phyloP scores from a whole-genome alignment of 1,140 invertebrate genomes.

The Ladona fulva region DNA sequence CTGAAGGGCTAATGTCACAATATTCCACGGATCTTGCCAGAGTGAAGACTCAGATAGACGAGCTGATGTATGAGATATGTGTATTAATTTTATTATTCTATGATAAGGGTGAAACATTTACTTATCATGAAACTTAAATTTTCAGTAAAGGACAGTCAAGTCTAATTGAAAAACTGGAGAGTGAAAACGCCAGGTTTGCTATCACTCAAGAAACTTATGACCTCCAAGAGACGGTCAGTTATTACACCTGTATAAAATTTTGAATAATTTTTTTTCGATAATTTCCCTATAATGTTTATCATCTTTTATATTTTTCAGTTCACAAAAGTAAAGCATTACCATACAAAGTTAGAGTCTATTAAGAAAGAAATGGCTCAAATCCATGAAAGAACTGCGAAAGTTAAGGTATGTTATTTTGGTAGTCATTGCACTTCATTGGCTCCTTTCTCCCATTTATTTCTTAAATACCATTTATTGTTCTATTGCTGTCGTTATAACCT shows the following conservation, averaged over 20 bases:
- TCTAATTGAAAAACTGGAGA: slow-evolving; percentile 22
- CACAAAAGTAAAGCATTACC: slow-evolving; percentile 22
- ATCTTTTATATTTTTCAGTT: slow-evolving; percentile 17
- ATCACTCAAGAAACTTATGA: slow-evolving; percentile 16
- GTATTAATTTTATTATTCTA: slow-evolving; percentile 15
- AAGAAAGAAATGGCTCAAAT: slow-evolving; percentile 25
- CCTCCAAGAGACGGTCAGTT: slow-evolving; percentile 20
- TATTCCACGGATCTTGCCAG: slow-evolving; percentile 22
- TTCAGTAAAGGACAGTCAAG: slow-evolving; percentile 22
- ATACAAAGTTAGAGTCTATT: slow-evolving; percentile 21
- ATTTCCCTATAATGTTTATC: not conserved
- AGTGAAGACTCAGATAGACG: slow-evolving; percentile 20
- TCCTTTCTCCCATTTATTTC: too few species aligned
- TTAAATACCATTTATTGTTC: too few species aligned
- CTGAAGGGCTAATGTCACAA: slow-evolving; percentile 20
- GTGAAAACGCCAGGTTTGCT: slow-evolving; percentile 24
- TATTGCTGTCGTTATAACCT: too few species aligned
- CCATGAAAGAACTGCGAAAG: slow-evolving; percentile 21
- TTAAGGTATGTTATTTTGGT: slow-evolving; percentile 22
- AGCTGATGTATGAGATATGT: slow-evolving; percentile 22
- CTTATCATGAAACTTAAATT: not conserved
- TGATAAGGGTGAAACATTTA: too few species aligned
- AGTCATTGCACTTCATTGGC: too few species aligned
- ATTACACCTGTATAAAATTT: not conserved
- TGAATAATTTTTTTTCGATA: not conserved